Evolutionary conservation across 2,888 invertebrate species (phyloP), one percentile per base, ranked within the genome.

Genomic region (Alcis repandata): DNA sequence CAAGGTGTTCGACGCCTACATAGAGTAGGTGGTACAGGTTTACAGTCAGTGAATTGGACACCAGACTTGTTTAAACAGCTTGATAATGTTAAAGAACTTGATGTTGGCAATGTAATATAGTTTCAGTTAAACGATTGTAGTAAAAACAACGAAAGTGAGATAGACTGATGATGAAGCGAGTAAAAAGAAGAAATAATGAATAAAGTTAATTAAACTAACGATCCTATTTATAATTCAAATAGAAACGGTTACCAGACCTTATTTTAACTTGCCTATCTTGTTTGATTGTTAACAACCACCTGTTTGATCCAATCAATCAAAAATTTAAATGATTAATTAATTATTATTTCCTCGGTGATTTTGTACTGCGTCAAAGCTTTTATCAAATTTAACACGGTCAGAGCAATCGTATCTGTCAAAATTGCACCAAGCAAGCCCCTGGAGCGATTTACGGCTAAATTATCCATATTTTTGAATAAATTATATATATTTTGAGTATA

Each of bases 1-100:
- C 73, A 73, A 74, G 76, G 71, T 74, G 74, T 68, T 49, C 59
- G 63, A 74, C 72, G 46, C 71, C 70, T 66, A 71, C 71, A 52
- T 41, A 9, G 48, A 53, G 75, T 74, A 64, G 76, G 74, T 63
- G 57, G 65, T 68, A 74, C 74, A 69, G 69, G 73, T 73, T 69
- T 59, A 45, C 75, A 70, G 63, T 68, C 69, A 71, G 68, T 54
- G 57, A 66, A 71, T 71, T 67, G 61, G 68, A 73, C 59, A 64
- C 64, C 57, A 46, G 48, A 32, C 40, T 48, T 38, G 41, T 68
- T 70, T 63, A 61, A 54, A 72, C 64, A 59, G 48, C 71, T 38
- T 58, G 56, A 67, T 65, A 63, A 58, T 36, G 41, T 45, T 52
- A 20, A 45, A 51, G 6, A 27, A 43, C 19, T 61, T 43, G 43